Conservation (phyloP, 1,140 invertebrate genomes). For the Copidosoma floridanum region DNA sequence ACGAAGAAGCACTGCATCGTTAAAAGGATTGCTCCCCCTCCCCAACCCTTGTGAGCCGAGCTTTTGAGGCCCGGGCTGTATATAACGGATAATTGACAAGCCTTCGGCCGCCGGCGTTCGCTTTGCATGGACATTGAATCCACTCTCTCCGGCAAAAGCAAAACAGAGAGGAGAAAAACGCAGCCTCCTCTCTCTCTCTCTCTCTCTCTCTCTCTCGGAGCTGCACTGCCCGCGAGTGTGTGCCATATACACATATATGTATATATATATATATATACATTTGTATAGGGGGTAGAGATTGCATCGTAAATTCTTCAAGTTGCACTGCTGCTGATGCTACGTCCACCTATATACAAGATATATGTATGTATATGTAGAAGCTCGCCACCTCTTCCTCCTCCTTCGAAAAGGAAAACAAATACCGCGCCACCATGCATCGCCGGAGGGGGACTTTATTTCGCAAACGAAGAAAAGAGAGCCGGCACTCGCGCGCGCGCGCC, state of each 20-base stretch:
- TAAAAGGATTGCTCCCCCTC: neutral
- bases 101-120: constrained; percentile 44
- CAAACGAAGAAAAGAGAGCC: neutral
- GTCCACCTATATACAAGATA: too few relatives aligned
- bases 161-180: neutral
- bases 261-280: too few relatives aligned
- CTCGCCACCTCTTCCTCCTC: too few relatives aligned
- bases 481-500: constrained; percentile 3
- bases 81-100: constrained; percentile 57
- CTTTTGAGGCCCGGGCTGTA: constrained; percentile 45
- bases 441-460: neutral
- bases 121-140: constrained; percentile 53
- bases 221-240: constrained; percentile 10
- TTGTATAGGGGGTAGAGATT: constrained; percentile 27
- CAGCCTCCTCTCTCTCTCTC: neutral
- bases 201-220: constrained; percentile 10
- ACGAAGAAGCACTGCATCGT: too few relatives aligned
- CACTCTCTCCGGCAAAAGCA: constrained; percentile 22
- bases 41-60: neutral
- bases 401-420: constrained; percentile 22
- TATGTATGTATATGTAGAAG: too few relatives aligned
- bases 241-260: neutral
- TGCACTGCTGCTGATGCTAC: too few relatives aligned
- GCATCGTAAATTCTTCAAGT: constrained; percentile 27
- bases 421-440: neutral